A percentile compares a stretch with the other conserved stretches of the same genome.
phyloP scores from a whole-genome alignment of 2,888 invertebrate genomes.

The Dicranocentrus wangi region DNA sequence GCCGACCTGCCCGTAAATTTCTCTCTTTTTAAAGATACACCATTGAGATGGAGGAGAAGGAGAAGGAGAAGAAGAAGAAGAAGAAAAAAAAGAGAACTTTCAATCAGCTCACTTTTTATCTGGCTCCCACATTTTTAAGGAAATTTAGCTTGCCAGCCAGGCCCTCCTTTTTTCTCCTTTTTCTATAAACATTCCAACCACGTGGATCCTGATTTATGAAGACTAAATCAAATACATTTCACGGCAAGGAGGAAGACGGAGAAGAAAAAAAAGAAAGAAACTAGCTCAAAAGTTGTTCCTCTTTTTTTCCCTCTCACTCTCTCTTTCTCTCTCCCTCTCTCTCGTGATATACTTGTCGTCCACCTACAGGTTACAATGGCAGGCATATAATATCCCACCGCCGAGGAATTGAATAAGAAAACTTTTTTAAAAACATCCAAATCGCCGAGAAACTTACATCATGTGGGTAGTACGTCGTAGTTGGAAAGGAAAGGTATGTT shows the following conservation, averaged over 20 bases:
- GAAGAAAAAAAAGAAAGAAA: not conserved
- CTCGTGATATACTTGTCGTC: no score
- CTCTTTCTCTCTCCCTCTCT: no score
- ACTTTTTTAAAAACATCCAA: not conserved
- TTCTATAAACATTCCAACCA: constrained; percentile 59
- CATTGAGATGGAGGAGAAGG: no score
- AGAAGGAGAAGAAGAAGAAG: not conserved
- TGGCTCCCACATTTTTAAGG: constrained; percentile 14
- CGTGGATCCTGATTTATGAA: constrained; percentile 65
- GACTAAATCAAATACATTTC: constrained; percentile 58
- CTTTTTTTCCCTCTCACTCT: no score
- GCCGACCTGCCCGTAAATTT: no score
- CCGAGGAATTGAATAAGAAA: not conserved
- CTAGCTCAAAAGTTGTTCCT: not conserved
- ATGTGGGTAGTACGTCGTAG: no score
- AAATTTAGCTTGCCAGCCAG: constrained; percentile 43
- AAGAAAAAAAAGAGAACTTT: constrained; percentile 29
- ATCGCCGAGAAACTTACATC: no score
- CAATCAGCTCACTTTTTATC: constrained; percentile 58
- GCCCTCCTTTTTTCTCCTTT: constrained; percentile 21
- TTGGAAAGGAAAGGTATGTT: no score
- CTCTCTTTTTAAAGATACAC: not conserved
- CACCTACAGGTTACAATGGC: no score
- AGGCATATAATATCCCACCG: no score
- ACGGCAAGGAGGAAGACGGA: not conserved